Evolutionary conservation across 30 jellyfish, hydroid and myxozoan genomes (phyloP), one percentile per base, ranked within the genome.

Genomic region (Cassiopea xamachana): DNA sequence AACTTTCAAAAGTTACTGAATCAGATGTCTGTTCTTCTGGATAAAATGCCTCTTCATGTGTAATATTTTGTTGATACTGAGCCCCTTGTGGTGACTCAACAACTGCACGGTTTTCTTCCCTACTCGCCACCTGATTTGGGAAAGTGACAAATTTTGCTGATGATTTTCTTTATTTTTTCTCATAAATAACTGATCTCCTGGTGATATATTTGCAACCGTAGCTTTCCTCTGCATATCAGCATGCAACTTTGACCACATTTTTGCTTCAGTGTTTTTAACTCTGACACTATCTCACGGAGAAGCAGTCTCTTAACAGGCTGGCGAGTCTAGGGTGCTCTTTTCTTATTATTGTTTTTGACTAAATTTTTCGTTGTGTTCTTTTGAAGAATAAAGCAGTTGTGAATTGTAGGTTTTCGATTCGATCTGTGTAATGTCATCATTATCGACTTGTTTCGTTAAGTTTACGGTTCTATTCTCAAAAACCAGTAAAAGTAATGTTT

Each of bases 31-130:
- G 76, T 67, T 67, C 76, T 7, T 67, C 76, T 67, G 76, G 46
- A 67, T 0, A 67, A 67, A 5, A 67, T 19, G 7, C 15, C 19
- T 67, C 15, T 19, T 5, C 76, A 67, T 19, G 76, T 67, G 76
- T 67, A 14, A 67, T 19, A 67, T 19, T 0, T 0, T 19, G 76
- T 67, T 14, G 14, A 19, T 67, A 67, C 76, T 67, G 64, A 55
- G 64, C 64, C 76, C 76, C 76, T 67, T 67, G 76, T 0, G 76
- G 76, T 67, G 76, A 67, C 76, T 67, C 76, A 67, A 67, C 46
- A 67, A 19, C 76, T 67, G 15, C 76, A 67, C 14, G 14, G 14
- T 0, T 67, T 67, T 19, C 76, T 67, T 67, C 1, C 76, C 0
- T 55, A 55, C 64, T 55, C 64, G 12, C 64, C 64, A 55, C 64